Evolutionary conservation across 2,113 vertebrate genomes (phyloP).

Genomic region (Siniperca knerii): DNA sequence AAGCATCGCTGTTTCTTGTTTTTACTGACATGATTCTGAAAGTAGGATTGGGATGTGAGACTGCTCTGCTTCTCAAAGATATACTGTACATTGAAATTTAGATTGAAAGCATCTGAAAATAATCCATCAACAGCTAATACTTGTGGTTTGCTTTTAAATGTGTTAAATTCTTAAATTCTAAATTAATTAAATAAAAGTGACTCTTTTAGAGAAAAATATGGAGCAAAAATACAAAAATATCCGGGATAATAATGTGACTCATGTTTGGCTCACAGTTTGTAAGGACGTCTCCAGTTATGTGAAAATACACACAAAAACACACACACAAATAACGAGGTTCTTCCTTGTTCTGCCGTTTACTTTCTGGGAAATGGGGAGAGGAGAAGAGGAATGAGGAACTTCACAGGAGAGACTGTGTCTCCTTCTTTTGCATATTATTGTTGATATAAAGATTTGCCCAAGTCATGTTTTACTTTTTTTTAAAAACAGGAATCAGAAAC

Average conservation of each 20-base stretch:
- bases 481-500: no score
- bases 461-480: neutral
- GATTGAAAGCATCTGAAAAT: neutral
- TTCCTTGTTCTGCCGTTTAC: slow-evolving; percentile 41
- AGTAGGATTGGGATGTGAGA: slow-evolving; percentile 1
- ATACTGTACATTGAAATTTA: neutral
- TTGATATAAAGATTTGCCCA: neutral
- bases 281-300: neutral
- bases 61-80: neutral
- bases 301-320: neutral
- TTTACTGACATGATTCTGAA: neutral
- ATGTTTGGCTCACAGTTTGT: neutral
- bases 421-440: neutral
- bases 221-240: neutral
- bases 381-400: slow-evolving; percentile 61
- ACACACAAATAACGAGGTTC: neutral
- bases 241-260: neutral
- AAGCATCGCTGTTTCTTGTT: neutral
- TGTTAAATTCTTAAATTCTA: neutral
- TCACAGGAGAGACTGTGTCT: neutral
- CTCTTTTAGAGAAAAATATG: neutral
- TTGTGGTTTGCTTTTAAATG: neutral
- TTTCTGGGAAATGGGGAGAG: slow-evolving; percentile 52
- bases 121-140: neutral
- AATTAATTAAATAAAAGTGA: neutral